Evolutionary conservation across 2,113 vertebrate species (phyloP).

Genomic region (Hydrolagus affinis): DNA sequence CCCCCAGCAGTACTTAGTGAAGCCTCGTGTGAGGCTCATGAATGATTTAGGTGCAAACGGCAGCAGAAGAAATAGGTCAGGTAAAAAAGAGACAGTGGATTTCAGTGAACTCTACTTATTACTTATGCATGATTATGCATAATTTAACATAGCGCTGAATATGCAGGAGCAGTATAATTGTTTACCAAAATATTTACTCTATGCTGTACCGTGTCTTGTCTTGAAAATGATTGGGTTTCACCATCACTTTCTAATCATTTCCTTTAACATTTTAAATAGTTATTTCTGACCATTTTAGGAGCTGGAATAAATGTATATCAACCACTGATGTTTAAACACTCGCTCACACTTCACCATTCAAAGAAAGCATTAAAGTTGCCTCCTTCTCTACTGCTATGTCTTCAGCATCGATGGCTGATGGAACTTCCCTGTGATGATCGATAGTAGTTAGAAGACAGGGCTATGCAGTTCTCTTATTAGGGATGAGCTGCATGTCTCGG

Average conservation of each 20-base stretch:
- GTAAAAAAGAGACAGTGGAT: slow-evolving; percentile 61
- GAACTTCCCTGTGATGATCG: not conserved
- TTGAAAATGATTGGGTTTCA: slow-evolving; percentile 15
- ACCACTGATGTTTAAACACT: not conserved
- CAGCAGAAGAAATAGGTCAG: slow-evolving; percentile 80
- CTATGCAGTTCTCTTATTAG: too few species aligned
- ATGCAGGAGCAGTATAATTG: slow-evolving; percentile 74
- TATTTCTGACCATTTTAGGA: not conserved
- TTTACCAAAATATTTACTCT: slow-evolving; percentile 76
- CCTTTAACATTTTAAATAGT: slow-evolving; percentile 21
- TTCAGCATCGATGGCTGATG: not conserved
- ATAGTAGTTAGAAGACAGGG: not conserved
- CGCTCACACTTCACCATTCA: not conserved
- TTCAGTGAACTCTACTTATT: slow-evolving; percentile 77
- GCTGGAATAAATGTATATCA: not conserved
- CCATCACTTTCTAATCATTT: slow-evolving; percentile 24
- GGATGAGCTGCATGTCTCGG: too few species aligned
- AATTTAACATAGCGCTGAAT: slow-evolving; percentile 80
- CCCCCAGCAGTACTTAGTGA: slow-evolving; percentile 71
- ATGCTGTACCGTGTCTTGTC: slow-evolving; percentile 9
- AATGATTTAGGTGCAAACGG: slow-evolving; percentile 79
- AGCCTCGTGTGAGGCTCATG: slow-evolving; percentile 76
- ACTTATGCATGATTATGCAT: slow-evolving; percentile 81
- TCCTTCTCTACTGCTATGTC: not conserved
- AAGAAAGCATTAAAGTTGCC: not conserved